Base-by-base conservation (phyloP, 2,797 vertebrate genomes). In the Hoplostethus atlanticus region DNA sequence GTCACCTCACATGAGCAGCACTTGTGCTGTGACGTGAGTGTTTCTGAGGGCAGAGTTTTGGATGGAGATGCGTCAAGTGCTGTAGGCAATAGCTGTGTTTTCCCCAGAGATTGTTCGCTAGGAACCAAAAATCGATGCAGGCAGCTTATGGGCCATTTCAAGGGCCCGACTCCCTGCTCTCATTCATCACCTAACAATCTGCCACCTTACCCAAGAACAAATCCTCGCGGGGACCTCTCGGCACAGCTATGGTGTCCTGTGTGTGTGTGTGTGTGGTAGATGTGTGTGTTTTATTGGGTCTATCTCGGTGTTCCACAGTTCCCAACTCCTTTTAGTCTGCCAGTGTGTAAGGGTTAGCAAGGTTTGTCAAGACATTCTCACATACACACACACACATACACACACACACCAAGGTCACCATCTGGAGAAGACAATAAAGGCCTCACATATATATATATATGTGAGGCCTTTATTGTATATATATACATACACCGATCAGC, bases 171-270 rank as follows among this genome's bases (percentile, higher is more conserved):
- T 85, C 76, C 70, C 68, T 70, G 67, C 71, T 75, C 83, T 73
- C 83, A 84, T 90, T 88, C 81, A 89, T 92, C 85, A 88, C 77
- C 81, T 64, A 79, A 82, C 84, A 91, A 81, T 87, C 78, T 85
- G 83, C 78, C 76, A 80, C 80, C 73, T 73, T 80, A 76, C 79
- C 58, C 5, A 4, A 40, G 50, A 76, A 84, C 76, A 79, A 82
- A 84, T 84, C 71, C 76, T 87, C 79, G 56, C 69, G 57, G 68
- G 68, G 76, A 61, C 63, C 70, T 67, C 76, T 77, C 67, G 47
- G 55, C 38, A 46, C 62, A 71, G 40, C 51, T 16, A 58, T 30
- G 48, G 21, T 71, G 62, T 73, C 38, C 52, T 81, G 46, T 12
- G 63, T 50, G 51, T 42, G 38, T 59, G 59, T 40, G 50, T 76